Percentiles rank a stretch among this genome's conserved stretches.
These are phyloP conservation scores for Chrysemys picta DNA, from an alignment of 2,113 vertebrate genomes.

Conservation along the genomic window DNA sequence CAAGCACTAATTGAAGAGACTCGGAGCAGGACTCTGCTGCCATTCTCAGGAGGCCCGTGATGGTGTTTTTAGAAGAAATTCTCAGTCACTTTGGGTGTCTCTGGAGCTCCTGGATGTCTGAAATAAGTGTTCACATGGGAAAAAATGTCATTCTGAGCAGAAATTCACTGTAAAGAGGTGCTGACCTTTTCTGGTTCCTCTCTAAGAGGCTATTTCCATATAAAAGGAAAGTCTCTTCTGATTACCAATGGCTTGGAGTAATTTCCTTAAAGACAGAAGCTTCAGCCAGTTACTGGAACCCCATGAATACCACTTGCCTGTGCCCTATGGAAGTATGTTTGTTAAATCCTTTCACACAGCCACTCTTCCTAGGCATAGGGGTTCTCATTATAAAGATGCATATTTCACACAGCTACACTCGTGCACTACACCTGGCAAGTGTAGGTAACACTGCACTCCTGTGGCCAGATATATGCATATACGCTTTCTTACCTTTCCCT, in stretches of 20 bases:
- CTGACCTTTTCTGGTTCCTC: neutral
- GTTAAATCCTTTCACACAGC: fast-evolving
- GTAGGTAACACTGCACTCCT: neutral
- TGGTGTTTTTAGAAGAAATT: neutral
- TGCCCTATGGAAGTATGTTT: neutral
- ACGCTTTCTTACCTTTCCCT: neutral
- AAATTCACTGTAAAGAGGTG: neutral
- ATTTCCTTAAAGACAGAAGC: neutral
- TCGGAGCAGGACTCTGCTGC: neutral
- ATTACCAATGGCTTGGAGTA: neutral
- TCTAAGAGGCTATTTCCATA: neutral
- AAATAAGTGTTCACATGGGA: neutral
- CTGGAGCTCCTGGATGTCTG: neutral
- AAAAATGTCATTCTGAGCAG: neutral
- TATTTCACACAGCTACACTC: neutral
- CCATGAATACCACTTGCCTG: neutral
- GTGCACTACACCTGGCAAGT: neutral
- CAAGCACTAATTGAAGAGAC: no score
- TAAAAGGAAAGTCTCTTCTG: neutral
- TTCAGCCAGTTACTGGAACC: neutral
- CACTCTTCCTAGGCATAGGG: neutral
- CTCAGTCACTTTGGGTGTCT: neutral
- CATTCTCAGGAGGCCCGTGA: neutral
- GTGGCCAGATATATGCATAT: neutral
- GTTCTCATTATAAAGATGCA: neutral